Base-by-base conservation (phyloP, 2,888 invertebrate species). In the Epinotia bilunana region DNA sequence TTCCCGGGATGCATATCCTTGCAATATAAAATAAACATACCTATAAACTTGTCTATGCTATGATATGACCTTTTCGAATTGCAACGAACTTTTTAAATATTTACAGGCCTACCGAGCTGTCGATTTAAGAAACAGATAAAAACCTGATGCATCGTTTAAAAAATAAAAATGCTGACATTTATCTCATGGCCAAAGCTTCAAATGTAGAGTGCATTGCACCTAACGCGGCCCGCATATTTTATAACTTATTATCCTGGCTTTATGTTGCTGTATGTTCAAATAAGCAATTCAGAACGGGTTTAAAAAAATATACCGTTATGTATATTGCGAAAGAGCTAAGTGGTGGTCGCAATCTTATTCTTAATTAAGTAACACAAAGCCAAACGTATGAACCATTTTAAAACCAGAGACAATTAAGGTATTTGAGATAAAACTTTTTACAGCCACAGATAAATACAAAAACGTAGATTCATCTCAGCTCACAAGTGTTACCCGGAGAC, bases 211-310 rank as follows among this genome's bases (percentile, higher is more conserved):
- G 77, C 79, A 80, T 77, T 79, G 77, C 78, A 77, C 78, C 78
- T 78, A 76, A 78, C 71, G 73, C 76, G 71, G 76, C 64, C 77
- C 60, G 76, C 76, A 79, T 77, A 83, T 82, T 83, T 80, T 81
- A 65, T 72, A 71, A 71, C 75, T 62, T 75, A 75, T 75, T 75
- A 75, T 75, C 75, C 75, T 75, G 43, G 20, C 67, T 75, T 75
- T 71, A 75, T 75, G 61, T 55, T 72, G 75, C 71, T 61, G 67
- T 71, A 72, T 67, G 71, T 72, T 67, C 75, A 75, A 82, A 84
- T 82, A 83, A 77, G 82, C 76, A 80, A 65, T 75, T 82, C 71
- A 78, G 80, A 86, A 86, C 85, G 79, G 79, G 86, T 84, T 83
- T 79, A 77, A 79, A 80, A 81, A 83, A 80, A 76, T 28, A 60